phyloP scores from a whole-genome alignment of 2,888 invertebrate species.

The Limenitis camilla region DNA sequence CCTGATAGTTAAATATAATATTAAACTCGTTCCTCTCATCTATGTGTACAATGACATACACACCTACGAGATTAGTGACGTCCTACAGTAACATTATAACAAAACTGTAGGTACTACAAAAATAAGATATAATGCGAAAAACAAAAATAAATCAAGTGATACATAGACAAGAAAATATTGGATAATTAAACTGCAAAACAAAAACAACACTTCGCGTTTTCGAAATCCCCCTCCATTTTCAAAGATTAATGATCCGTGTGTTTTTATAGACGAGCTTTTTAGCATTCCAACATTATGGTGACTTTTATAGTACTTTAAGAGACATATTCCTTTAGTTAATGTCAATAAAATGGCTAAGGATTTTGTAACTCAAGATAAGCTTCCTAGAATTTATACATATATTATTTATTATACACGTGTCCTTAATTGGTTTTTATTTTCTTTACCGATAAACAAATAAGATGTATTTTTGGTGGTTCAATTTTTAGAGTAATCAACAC shows the following conservation, averaged over 20 bases:
- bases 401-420: too few species aligned
- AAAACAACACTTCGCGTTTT: constrained; percentile 3
- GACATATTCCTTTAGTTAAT: constrained; percentile 1
- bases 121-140: background rate
- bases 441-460: too few species aligned
- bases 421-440: too few species aligned
- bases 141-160: constrained; percentile 1
- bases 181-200: constrained; percentile 3
- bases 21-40: too few species aligned
- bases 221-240: constrained; percentile 1
- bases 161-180: constrained; percentile 1
- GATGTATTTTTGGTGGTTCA: too few species aligned
- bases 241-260: constrained; percentile 6
- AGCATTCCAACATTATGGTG: background rate
- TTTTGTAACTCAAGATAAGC: too few species aligned
- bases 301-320: background rate
- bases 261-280: constrained; percentile 4
- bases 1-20: too few species aligned
- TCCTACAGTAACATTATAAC: background rate
- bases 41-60: too few species aligned
- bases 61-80: too few species aligned
- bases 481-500: too few species aligned
- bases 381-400: too few species aligned
- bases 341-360: background rate
- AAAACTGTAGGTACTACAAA: background rate